A percentile compares a stretch with the other conserved stretches of the same genome.
Evolutionary conservation across 2,113 vertebrate species (phyloP).

Genomic region (Coracopsis vasa): DNA sequence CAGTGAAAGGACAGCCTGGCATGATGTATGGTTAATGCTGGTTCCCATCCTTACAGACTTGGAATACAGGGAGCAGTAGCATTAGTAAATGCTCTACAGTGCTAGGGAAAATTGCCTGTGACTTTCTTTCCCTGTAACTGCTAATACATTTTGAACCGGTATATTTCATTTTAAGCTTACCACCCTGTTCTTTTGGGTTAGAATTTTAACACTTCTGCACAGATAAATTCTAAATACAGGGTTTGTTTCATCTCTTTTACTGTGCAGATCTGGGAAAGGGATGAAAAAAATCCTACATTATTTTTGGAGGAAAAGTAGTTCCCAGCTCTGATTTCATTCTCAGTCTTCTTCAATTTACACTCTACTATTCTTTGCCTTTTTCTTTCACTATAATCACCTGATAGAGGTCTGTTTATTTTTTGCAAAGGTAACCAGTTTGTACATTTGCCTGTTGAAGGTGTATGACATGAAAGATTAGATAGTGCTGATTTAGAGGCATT

Average conservation of each 20-base stretch:
- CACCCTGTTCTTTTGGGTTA: background rate
- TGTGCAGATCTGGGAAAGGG: background rate
- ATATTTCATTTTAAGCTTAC: background rate
- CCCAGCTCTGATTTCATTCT: background rate
- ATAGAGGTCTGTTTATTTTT: background rate
- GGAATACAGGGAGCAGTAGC: background rate
- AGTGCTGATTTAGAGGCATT: background rate
- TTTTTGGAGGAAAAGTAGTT: background rate
- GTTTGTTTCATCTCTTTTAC: background rate
- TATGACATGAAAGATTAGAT: background rate
- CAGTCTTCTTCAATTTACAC: background rate
- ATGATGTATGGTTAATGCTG: background rate
- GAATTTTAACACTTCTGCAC: background rate
- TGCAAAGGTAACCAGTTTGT: background rate
- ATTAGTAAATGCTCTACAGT: background rate
- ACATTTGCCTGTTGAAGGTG: background rate
- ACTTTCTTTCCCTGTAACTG: background rate
- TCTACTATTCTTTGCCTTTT: background rate
- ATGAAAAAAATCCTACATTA: rapidly evolving
- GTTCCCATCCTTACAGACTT: background rate
- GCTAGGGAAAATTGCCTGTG: background rate
- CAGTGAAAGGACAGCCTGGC: background rate
- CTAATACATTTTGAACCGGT: background rate
- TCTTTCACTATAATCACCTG: background rate
- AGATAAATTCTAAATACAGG: background rate